phyloP scores from a whole-genome alignment of 1,140 invertebrate species.

The Agrypnia vestita region DNA sequence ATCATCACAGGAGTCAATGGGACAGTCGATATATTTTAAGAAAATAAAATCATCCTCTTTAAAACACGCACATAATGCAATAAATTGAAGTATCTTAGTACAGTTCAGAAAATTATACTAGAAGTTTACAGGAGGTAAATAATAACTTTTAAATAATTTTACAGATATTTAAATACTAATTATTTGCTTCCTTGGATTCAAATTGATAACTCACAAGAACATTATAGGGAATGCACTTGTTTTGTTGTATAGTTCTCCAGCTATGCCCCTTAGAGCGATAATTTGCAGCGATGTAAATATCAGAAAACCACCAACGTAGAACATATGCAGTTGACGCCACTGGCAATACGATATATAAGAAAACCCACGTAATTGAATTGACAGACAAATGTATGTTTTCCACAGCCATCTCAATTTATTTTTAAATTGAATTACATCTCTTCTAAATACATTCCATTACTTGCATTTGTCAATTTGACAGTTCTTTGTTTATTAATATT shows the following conservation, averaged over 20 bases:
- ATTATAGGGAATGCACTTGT: conserved; percentile 55
- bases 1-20: too few relatives aligned
- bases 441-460: neutral
- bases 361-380: conserved; percentile 18
- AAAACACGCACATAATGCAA: neutral
- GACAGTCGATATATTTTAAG: too few relatives aligned
- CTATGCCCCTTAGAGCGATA: conserved; percentile 57
- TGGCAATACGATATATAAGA: conserved; percentile 46
- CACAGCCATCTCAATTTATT: conserved; percentile 8
- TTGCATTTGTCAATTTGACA: conserved; percentile 42
- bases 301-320: conserved; percentile 54
- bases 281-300: conserved; percentile 51
- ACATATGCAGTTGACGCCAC: conserved; percentile 23
- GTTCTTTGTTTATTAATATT: conserved; percentile 46
- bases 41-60: neutral
- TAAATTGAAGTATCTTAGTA: too few relatives aligned
- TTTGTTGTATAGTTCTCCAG: conserved; percentile 57
- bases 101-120: too few relatives aligned
- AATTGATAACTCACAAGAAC: conserved; percentile 46
- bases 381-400: neutral
- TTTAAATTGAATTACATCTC: neutral
- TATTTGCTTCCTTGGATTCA: too few relatives aligned
- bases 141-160: too few relatives aligned
- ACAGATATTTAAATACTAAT: too few relatives aligned
- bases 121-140: too few relatives aligned